A percentile compares a stretch with the other conserved stretches of the same genome.
Evolutionary conservation across 2,888 invertebrate species (phyloP).

Genomic region (Leucozona laternaria): DNA sequence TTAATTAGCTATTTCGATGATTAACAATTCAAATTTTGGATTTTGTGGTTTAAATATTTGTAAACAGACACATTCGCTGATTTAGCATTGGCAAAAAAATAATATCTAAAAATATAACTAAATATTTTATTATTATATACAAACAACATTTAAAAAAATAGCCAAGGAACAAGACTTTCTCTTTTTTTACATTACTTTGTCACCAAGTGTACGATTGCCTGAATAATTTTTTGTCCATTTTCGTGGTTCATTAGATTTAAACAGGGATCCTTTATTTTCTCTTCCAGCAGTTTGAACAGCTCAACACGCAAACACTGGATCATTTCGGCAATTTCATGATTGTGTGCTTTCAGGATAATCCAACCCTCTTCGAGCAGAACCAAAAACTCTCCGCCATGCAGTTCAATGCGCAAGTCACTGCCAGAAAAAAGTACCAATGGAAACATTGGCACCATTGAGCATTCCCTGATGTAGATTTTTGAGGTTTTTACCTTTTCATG

Average conservation of each 20-base stretch:
- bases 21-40: too few species aligned
- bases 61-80: too few species aligned
- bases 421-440: conserved; percentile 90
- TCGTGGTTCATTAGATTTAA: conserved; percentile 90
- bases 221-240: conserved; percentile 90
- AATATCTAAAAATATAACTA: conserved; percentile 14
- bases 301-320: conserved; percentile 91
- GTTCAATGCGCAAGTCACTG: conserved; percentile 89
- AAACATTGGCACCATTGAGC: conserved; percentile 91
- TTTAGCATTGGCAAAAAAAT: too few species aligned
- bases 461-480: conserved; percentile 91
- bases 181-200: conserved; percentile 81
- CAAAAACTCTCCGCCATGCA: conserved; percentile 89
- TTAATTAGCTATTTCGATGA: too few species aligned
- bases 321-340: conserved; percentile 92
- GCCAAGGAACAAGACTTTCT: neutral
- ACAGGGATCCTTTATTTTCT: conserved; percentile 93
- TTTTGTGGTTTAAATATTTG: too few species aligned
- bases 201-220: conserved; percentile 89
- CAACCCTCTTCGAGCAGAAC: conserved; percentile 91
- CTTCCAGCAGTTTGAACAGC: conserved; percentile 90
- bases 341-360: conserved; percentile 92
- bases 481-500: conserved; percentile 94
- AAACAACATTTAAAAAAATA: neutral
- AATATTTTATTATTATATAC: conserved; percentile 29